Percentiles rank a stretch among this genome's conserved stretches.
These are phyloP conservation scores for Polymixis flavicincta DNA, from an alignment of 2,888 invertebrate genomes.

Conservation along the genomic window DNA sequence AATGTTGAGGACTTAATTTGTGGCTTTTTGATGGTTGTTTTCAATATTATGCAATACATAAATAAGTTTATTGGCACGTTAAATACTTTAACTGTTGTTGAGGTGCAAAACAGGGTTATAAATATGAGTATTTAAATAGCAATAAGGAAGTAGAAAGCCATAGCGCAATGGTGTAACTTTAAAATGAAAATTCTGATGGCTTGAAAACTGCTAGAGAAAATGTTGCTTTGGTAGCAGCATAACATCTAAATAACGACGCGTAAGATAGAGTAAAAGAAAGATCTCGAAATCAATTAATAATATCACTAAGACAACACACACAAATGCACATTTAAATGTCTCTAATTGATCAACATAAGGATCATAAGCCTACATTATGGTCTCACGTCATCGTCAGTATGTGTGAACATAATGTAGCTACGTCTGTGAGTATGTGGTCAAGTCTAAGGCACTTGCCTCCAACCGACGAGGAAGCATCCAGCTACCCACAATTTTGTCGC, in stretches of 20 bases:
- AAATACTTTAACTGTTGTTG: constrained; percentile 15
- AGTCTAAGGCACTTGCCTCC: background rate
- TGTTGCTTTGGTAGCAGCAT: background rate
- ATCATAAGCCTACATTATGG: too few species aligned
- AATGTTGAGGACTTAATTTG: constrained; percentile 30
- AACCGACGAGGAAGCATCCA: background rate
- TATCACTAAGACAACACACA: too few species aligned
- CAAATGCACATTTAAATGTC: too few species aligned
- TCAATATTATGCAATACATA: constrained; percentile 9
- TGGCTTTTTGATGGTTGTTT: constrained; percentile 22
- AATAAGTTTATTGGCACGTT: constrained; percentile 32
- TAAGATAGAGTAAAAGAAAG: background rate
- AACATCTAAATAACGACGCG: background rate
- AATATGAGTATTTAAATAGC: constrained; percentile 23
- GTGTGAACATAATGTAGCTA: too few species aligned
- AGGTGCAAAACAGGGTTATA: constrained; percentile 12
- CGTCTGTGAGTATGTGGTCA: too few species aligned
- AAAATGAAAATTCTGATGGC: background rate
- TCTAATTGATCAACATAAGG: too few species aligned
- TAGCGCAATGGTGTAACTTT: background rate
- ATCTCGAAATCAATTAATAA: constrained; percentile 6
- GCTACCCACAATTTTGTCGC: background rate
- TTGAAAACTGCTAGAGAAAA: background rate
- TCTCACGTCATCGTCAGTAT: too few species aligned
- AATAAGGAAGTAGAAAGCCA: constrained; percentile 5